Base-by-base conservation (phyloP, 2,113 vertebrate genomes). In the Grallaria varia region DNA sequence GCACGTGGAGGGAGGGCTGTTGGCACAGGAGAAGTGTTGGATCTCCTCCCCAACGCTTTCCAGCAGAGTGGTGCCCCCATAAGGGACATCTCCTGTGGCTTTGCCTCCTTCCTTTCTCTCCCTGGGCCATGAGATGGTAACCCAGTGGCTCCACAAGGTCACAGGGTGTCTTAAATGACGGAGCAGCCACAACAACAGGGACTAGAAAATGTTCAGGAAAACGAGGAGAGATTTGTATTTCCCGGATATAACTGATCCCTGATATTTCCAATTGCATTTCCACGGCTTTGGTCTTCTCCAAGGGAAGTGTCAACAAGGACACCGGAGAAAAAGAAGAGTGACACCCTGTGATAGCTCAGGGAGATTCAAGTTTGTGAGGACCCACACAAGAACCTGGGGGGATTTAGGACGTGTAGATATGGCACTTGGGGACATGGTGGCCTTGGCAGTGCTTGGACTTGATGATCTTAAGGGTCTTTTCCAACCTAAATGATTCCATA, bases 341-440 rank as follows among this genome's bases (percentile, higher is more conserved):
- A 31, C 28, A 27, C 1, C 3, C 7, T 28, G 4, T 13, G 9
- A 45, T 1, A 74, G 45, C 73, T 87, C 64, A 62, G 84, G 33
- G 14, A 42, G 27, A 17, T 73, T 12, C 14, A 74, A n/a, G 64
- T 10, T 81, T 40, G n/a, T 49, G 81, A 89, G 60, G 68, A 53
- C 1, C 31, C 25, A 5, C 0, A 0, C 49, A 53, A 53, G 30
- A 79, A 10, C 21, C 37, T 27, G 55, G n/a, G 24, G 47, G 13
- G 58, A 45, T 45, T 56, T 23, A 28, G 28, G 60, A 39, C 0
- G 0, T 27, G 35, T 5, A 10, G 31, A 9, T 2, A 8, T 13
- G n/a, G 7, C 2, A 1, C 35, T 5, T 56, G 35, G 69, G 66
- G 52, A n/a, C 45, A 27, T 7, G 23, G 24, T 40, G 64, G 22